Evolutionary conservation across 2,797 vertebrate genomes (phyloP).

Genomic region (Triplophysa bombifrons): DNA sequence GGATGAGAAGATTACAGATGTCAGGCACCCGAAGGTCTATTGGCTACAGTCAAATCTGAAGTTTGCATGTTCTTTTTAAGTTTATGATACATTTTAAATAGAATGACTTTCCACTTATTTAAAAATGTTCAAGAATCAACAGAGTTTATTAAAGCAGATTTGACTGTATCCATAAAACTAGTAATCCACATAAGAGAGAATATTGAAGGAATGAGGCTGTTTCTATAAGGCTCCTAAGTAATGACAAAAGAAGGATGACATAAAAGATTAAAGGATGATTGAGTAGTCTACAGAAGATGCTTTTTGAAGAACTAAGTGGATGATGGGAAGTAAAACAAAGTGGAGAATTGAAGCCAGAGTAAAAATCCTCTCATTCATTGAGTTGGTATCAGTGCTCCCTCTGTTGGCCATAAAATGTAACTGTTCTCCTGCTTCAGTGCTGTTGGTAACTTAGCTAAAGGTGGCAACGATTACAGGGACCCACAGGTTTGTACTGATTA

Average conservation of each 20-base stretch:
- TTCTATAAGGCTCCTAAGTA: not conserved
- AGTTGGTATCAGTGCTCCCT: constrained; percentile 29
- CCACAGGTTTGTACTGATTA: constrained; percentile 24
- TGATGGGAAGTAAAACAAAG: constrained; percentile 33
- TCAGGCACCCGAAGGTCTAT: not conserved
- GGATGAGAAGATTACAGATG: not conserved
- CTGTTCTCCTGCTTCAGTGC: not conserved
- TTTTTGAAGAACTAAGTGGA: constrained; percentile 28
- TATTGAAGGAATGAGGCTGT: not conserved
- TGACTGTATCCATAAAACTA: not conserved
- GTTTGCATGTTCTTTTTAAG: not conserved
- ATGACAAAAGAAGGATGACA: constrained; percentile 55
- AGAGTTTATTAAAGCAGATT: too few species aligned
- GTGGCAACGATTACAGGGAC: not conserved
- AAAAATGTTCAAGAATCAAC: not conserved
- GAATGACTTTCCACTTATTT: too few species aligned
- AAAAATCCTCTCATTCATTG: constrained; percentile 20
- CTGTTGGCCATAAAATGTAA: constrained; percentile 47
- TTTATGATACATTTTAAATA: not conserved
- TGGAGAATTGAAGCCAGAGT: constrained; percentile 3
- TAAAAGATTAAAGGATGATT: constrained; percentile 45
- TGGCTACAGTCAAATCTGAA: constrained; percentile 49
- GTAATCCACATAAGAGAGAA: not conserved
- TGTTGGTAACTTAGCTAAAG: not conserved
- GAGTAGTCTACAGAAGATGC: constrained; percentile 19